Conservation (phyloP, 2,797 vertebrate species). For the Lacerta bilineata region DNA sequence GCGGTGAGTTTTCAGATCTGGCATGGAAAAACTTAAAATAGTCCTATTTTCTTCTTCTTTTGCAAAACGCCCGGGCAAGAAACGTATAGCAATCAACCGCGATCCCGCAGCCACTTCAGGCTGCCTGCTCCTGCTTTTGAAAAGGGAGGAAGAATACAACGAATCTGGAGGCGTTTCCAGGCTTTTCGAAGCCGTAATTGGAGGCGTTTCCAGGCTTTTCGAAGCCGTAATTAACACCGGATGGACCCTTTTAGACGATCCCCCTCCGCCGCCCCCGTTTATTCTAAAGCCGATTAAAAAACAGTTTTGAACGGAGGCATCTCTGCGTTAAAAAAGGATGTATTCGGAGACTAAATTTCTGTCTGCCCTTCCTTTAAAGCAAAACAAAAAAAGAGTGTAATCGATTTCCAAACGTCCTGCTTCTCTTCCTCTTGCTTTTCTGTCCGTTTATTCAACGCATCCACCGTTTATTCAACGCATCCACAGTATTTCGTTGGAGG, state of each 20-base stretch:
- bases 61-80: neutral
- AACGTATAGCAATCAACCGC: neutral
- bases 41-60: no score
- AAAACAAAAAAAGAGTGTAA: neutral
- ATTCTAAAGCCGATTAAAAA: no score
- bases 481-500: neutral
- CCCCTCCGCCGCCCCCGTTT: no score
- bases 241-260: neutral
- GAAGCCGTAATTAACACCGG: no score
- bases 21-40: no score
- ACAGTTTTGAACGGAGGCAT: neutral
- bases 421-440: neutral
- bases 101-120: neutral
- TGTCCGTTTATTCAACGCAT: neutral
- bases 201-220: no score
- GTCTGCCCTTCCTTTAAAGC: neutral
- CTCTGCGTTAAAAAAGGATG: neutral
- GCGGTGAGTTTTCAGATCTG: neutral
- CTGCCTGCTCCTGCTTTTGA: neutral
- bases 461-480: neutral
- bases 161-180: neutral
- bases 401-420: neutral
- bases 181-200: neutral
- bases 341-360: neutral
- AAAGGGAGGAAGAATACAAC: neutral